Evolutionary conservation across 2,888 invertebrate species (phyloP), one percentile per base, ranked within the genome.

Genomic region (Bellardia bayeri): DNA sequence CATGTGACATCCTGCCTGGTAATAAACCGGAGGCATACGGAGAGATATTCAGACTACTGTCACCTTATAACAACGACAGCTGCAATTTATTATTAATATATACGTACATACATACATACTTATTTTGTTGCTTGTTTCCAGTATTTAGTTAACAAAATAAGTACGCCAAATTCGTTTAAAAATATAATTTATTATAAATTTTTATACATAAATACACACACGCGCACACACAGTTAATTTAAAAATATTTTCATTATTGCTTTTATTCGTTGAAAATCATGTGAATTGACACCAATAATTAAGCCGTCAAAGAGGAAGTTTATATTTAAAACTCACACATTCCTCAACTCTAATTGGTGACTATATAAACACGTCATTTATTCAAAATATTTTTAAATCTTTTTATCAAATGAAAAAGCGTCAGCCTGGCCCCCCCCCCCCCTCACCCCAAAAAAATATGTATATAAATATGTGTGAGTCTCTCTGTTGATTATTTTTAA

Each of bases 271-370:
- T 45, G 58, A 56, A 64, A 74, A 68, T 68, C 49, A 33, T 40
- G 14, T n/a, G n/a, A 75, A 69, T 37, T 63, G 69, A 54, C 56
- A 85, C 69, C 56, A 69, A 75, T 75, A 81, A 75, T 85, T 66
- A 72, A 71, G 56, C 49, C 71, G 54, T 42, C 40, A 64, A 64
- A 64, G 71, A 85, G 85, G 76, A 76, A 76, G 71, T 81, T 85
- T 71, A 37, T 64, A 69, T 63, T 75, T 63, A 71, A 85, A 45
- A 61, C 74, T 63, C 74, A 74, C 30, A 83, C 56, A 66, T 80
- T 69, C 54, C 33, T 49, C 16, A 61, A 49, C 49, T 54, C 8
- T 40, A n/a, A 42, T 33, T 16, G 16, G 11, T 6, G 2, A 49
- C 45, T 45, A 49, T 37, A 33, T 61, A 49, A 33, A 58, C 16